Evolutionary conservation across 1,140 invertebrate species (phyloP).

Genomic region (Zaprionus ghesquierei): DNA sequence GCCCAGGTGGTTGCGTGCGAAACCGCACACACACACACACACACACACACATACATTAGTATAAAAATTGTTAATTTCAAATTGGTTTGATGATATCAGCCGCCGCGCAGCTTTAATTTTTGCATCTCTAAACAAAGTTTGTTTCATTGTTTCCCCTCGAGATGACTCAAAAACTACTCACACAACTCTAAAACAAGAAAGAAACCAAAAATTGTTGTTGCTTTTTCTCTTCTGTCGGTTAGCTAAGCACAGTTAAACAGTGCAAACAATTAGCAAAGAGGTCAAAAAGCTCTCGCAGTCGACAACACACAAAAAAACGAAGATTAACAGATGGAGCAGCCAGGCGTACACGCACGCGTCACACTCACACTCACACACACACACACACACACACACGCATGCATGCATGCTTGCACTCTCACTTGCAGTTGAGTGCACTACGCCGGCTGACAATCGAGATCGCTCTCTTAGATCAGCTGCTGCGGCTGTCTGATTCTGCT

Average conservation of each 20-base stretch:
- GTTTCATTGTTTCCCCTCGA: not conserved
- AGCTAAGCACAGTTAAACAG: conserved; percentile 1
- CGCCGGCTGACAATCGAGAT: not conserved
- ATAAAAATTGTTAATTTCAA: not conserved
- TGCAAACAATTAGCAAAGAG: conserved; percentile 26
- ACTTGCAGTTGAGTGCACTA: not conserved
- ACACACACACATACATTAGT: not conserved
- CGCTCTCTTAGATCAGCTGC: conserved; percentile 24
- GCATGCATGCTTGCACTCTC: not conserved
- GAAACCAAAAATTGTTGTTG: not conserved
- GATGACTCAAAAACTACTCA: not conserved
- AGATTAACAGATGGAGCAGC: not conserved
- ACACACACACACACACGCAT: not conserved
- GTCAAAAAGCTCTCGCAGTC: not conserved
- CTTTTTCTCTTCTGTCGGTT: not conserved
- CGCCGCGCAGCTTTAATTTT: not conserved
- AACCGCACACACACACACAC: not conserved
- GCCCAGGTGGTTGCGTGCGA: not conserved
- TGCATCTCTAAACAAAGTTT: not conserved
- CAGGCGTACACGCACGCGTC: not conserved
- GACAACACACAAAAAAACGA: not conserved
- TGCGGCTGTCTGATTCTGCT: not conserved
- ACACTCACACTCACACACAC: not conserved
- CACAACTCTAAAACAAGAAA: not conserved
- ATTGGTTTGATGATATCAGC: not conserved